Evolutionary conservation across 2,888 invertebrate genomes (phyloP).

Genomic region (Heteromyza rotundicornis): DNA sequence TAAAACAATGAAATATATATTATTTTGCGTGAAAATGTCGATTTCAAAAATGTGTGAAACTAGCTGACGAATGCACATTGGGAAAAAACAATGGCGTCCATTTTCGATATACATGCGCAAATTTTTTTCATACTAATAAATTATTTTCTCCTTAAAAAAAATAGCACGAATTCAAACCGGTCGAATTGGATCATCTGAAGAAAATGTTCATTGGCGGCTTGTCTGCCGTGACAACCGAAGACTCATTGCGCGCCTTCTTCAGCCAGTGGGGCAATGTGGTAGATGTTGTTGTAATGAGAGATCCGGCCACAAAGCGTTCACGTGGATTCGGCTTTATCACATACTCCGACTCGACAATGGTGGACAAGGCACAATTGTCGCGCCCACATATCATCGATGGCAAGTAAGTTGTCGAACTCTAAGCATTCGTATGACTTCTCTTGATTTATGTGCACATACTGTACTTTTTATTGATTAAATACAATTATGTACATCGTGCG

Average conservation of each 20-base stretch:
- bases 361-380: slow-evolving; percentile 52
- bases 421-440: too few species aligned
- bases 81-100: neutral
- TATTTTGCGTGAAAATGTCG: neutral
- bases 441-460: neutral
- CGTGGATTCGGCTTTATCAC: slow-evolving; percentile 58
- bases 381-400: slow-evolving; percentile 54
- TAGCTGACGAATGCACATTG: neutral
- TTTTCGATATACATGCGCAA: too few species aligned
- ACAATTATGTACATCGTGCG: too few species aligned
- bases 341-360: slow-evolving; percentile 43
- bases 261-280: slow-evolving; percentile 51
- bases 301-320: slow-evolving; percentile 53
- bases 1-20: neutral
- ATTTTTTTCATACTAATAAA: too few species aligned
- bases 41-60: neutral
- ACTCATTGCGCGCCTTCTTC: slow-evolving; percentile 47
- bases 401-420: slow-evolving; percentile 63
- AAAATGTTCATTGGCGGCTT: slow-evolving; percentile 58
- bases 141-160: too few species aligned
- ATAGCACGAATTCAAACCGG: neutral
- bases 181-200: slow-evolving; percentile 48
- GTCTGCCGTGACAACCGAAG: slow-evolving; percentile 49
- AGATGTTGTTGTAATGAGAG: slow-evolving; percentile 56
- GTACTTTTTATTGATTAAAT: too few species aligned